Conservation (phyloP, 1,140 invertebrate species). For the Carcinoscorpius rotundicauda region DNA sequence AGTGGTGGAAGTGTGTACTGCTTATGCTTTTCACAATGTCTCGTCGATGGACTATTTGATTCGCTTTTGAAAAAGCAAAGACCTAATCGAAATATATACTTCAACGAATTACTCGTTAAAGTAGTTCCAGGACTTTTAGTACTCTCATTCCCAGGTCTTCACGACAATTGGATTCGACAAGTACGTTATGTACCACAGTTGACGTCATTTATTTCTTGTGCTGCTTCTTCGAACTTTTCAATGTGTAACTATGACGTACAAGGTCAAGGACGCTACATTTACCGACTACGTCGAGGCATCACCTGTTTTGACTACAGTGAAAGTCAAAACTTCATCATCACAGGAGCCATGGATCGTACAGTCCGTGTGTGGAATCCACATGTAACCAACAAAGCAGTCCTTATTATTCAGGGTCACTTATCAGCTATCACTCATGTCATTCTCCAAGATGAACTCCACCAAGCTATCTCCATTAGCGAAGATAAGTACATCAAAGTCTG, state of each 20-base stretch:
- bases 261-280: neutral
- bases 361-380: constrained; percentile 14
- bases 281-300: constrained; percentile 4
- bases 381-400: too few species aligned
- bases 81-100: neutral
- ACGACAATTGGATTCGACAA: neutral
- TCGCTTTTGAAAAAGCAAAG: neutral
- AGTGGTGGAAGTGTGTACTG: neutral
- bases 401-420: too few species aligned
- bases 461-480: too few species aligned
- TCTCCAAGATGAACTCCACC: too few species aligned
- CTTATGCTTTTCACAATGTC: neutral
- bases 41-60: constrained; percentile 3
- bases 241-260: constrained; percentile 10
- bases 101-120: neutral
- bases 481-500: too few species aligned
- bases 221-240: neutral
- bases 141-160: too few species aligned
- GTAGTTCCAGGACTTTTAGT: neutral
- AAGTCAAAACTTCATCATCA: constrained; percentile 8
- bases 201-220: constrained; percentile 4
- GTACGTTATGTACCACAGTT: constrained; percentile 6
- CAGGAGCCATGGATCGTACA: constrained; percentile 9
- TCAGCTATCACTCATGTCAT: too few species aligned
- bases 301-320: constrained; percentile 11